These are phyloP conservation scores for Toxotes lorentzi DNA, from an alignment of 2,797 vertebrate genomes.

Conservation along the genomic window DNA sequence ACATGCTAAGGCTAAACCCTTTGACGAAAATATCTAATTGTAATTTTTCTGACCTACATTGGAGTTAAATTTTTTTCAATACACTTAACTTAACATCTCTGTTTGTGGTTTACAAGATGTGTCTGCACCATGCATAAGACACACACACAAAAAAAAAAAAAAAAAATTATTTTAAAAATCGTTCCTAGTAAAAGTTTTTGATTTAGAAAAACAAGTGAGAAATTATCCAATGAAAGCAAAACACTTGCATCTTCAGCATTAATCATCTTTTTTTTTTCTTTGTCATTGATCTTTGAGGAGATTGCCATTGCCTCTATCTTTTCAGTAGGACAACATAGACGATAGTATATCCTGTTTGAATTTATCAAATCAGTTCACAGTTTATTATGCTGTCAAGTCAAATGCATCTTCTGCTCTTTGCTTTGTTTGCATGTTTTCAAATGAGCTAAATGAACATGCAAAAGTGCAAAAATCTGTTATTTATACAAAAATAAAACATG, in stretches of 20 bases:
- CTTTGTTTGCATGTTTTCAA: background rate
- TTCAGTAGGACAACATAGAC: background rate
- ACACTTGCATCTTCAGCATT: background rate
- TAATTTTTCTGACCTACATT: background rate
- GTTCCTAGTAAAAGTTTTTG: background rate
- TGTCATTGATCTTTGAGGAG: background rate
- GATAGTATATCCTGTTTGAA: conserved; percentile 1
- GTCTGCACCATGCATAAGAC: no score
- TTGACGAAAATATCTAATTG: background rate
- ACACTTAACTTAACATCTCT: background rate
- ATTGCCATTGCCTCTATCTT: background rate
- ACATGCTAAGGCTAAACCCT: background rate
- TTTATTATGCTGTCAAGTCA: background rate
- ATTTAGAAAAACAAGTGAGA: background rate
- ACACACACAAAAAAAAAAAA: no score
- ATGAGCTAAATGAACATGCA: background rate
- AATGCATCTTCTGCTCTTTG: background rate
- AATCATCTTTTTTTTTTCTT: background rate
- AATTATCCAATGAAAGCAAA: background rate
- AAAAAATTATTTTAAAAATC: no score
- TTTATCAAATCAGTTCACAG: background rate
- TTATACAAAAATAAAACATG: background rate
- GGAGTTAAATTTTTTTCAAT: background rate
- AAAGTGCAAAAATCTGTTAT: background rate
- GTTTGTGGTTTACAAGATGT: background rate